Conservation (phyloP, 2,113 vertebrate species). For the Manacus vitellinus region DNA sequence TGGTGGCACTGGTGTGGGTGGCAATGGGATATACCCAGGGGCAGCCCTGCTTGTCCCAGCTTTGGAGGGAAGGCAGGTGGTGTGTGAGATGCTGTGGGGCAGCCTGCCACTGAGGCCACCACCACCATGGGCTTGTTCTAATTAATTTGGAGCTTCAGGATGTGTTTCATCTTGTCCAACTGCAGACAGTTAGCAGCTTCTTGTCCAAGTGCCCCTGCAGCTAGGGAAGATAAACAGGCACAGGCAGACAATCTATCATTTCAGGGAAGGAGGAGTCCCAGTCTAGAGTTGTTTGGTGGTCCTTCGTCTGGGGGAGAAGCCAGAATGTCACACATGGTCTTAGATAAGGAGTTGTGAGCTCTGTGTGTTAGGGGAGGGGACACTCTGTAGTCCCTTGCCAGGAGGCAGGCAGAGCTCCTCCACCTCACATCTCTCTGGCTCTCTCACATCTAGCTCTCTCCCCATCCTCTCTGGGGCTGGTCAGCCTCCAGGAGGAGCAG, state of each 20-base stretch:
- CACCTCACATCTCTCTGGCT: neutral
- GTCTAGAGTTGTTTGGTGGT: neutral
- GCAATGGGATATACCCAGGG: neutral
- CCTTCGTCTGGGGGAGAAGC: neutral
- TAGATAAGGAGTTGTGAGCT: neutral
- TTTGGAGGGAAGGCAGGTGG: accelerated
- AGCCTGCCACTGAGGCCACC: neutral
- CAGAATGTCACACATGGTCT: neutral
- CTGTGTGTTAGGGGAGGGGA: neutral
- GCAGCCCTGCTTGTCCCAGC: neutral
- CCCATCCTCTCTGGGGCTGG: accelerated
- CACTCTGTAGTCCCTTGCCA: neutral
- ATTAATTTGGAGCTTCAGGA: neutral
- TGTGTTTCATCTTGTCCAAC: neutral
- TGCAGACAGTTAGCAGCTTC: slow-evolving; percentile 12
- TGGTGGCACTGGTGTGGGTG: neutral
- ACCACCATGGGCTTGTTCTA: neutral
- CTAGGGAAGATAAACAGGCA: slow-evolving; percentile 16
- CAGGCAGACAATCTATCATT: neutral
- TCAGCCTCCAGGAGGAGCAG: neutral
- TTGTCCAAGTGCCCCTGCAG: slow-evolving; percentile 1
- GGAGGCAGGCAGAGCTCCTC: neutral
- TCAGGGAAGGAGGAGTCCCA: neutral
- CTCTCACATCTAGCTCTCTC: neutral
- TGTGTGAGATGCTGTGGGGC: accelerated